A percentile compares a stretch with the other conserved stretches of the same genome.
These are phyloP conservation scores for Globodera rostochiensis DNA, from an alignment of 1,140 invertebrate genomes.

Conservation along the genomic window DNA sequence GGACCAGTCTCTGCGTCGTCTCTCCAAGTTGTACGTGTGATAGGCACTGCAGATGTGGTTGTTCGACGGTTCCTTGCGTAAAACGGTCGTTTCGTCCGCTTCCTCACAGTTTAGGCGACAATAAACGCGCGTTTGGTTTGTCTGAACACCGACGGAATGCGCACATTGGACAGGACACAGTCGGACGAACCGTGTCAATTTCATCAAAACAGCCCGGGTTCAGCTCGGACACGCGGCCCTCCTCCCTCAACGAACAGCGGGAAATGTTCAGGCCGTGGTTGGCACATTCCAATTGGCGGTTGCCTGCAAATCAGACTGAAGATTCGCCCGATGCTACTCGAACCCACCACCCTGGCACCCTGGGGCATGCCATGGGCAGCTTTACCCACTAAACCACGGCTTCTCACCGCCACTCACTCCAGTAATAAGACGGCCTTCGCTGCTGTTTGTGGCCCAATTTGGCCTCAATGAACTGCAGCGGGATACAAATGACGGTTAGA, in stretches of 20 bases:
- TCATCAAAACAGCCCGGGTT: conserved; percentile 59
- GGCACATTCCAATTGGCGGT: conserved; percentile 43
- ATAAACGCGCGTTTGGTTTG: conserved; percentile 57
- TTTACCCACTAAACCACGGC: no score
- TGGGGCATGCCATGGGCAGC: no score
- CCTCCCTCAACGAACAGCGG: conserved; percentile 47
- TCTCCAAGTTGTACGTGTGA: conserved; percentile 58
- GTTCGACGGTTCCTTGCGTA: conserved; percentile 26
- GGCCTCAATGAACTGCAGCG: neutral
- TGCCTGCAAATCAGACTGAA: conserved; percentile 24
- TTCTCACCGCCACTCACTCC: conserved; percentile 18
- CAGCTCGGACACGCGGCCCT: conserved; percentile 46
- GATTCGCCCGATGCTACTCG: neutral
- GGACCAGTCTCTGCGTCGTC: conserved; percentile 56
- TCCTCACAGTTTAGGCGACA: conserved; percentile 60
- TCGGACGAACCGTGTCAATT: conserved; percentile 39
- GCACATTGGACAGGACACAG: neutral
- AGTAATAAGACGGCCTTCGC: conserved; percentile 34
- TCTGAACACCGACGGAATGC: conserved; percentile 18
- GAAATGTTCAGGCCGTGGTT: conserved; percentile 54
- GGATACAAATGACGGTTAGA: neutral
- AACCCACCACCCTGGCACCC: neutral
- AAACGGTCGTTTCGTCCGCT: conserved; percentile 52
- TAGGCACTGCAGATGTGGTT: conserved; percentile 53
- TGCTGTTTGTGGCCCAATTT: neutral